phyloP scores from a whole-genome alignment of 1,140 invertebrate species.

The Magallana angulata region DNA sequence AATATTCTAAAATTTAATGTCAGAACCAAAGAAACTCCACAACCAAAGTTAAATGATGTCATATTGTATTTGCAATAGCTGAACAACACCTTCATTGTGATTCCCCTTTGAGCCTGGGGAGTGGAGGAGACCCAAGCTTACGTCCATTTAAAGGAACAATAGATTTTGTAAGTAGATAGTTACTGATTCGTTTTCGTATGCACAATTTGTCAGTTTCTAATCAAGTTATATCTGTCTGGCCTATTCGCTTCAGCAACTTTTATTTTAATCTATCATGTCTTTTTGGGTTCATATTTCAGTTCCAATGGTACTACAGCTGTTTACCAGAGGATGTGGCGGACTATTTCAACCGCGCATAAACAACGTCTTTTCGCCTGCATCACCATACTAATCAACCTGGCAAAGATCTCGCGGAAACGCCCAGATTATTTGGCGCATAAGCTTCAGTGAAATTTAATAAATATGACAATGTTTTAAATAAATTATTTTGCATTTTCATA shows the following conservation, averaged over 20 bases:
- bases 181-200: no score
- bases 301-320: slow-evolving; percentile 13
- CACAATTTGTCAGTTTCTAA: no score
- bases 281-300: background rate
- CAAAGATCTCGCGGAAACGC: no score
- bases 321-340: background rate
- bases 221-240: no score
- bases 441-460: no score
- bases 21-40: no score
- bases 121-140: background rate
- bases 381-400: background rate
- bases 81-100: background rate
- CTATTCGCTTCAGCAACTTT: no score
- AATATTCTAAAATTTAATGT: background rate
- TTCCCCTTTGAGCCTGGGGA: background rate
- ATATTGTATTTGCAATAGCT: background rate
- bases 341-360: background rate
- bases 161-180: background rate
- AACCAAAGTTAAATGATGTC: no score
- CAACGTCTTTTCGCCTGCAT: background rate
- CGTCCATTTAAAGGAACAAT: background rate
- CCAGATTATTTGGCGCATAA: no score
- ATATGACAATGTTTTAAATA: no score
- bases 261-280: no score
- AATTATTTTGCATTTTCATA: no score